A percentile compares a stretch with the other conserved stretches of the same genome.
phyloP scores from a whole-genome alignment of 2,888 invertebrate species.

The Ernsta delagoae region DNA sequence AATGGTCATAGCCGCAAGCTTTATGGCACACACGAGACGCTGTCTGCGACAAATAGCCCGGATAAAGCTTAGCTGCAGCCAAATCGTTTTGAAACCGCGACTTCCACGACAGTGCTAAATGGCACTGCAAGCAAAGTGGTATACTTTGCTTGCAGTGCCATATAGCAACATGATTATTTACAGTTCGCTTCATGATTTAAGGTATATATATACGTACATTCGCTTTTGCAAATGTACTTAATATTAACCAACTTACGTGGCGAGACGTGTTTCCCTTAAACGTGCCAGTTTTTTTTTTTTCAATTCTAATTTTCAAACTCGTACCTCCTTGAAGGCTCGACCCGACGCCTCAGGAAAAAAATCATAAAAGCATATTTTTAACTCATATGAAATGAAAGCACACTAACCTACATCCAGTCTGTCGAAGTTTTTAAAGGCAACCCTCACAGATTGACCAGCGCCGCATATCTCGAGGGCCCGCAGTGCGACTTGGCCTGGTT shows the following conservation, averaged over 20 bases:
- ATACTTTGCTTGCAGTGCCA: too few relatives aligned
- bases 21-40: constrained; percentile 14
- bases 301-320: too few relatives aligned
- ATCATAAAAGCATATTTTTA: background rate
- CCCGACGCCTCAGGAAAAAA: too few relatives aligned
- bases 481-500: constrained; percentile 39
- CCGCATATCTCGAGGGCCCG: constrained; percentile 41
- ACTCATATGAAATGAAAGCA: background rate
- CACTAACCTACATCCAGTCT: constrained; percentile 10
- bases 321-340: too few relatives aligned
- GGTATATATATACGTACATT: too few relatives aligned
- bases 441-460: constrained; percentile 24
- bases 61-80: constrained; percentile 23
- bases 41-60: constrained; percentile 19
- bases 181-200: too few relatives aligned
- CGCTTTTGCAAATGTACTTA: too few relatives aligned
- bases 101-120: constrained; percentile 22
- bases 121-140: constrained; percentile 2
- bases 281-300: too few relatives aligned
- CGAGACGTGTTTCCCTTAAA: too few relatives aligned
- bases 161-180: too few relatives aligned
- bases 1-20: constrained; percentile 11
- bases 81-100: constrained; percentile 13
- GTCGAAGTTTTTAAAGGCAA: constrained; percentile 8
- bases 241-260: too few relatives aligned